Evolutionary conservation across 2,797 vertebrate species (phyloP), one percentile per base, ranked within the genome.

Genomic region (Coccyzus lansbergi): DNA sequence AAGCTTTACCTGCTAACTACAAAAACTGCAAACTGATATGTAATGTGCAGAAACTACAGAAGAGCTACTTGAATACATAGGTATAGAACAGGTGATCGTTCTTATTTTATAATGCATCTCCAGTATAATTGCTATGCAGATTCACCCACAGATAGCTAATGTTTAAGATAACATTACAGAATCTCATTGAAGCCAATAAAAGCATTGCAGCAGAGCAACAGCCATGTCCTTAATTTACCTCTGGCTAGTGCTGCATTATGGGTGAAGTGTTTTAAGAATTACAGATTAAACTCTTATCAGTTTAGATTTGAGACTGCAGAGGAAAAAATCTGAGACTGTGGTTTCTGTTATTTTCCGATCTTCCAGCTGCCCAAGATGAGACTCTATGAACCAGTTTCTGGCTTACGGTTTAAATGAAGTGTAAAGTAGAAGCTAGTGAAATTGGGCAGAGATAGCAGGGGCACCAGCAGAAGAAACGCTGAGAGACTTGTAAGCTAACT

Each of bases 71-170:
- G 21, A 86, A 76, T 53, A 58, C 0, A 1, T 0, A 82, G 34
- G 26, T 72, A 83, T 5, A 51, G 63, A 86, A 79, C 19, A 82
- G 56, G 44, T 80, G 71, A 83, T 13, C 53, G 46, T 52, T 84
- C 60, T 58, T 58, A 68, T 82, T 84, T 95, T 29, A 18, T 10
- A 85, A 74, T 38, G 2, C 22, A 79, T 46, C 48, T 92, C 33
- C 72, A 65, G 44, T 56, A 38, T 79, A 83, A 80, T 9, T 40
- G 46, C 72, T 90, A 48, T 16, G 86, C 20, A n/a, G 34, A 79
- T 56, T 92, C 34, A 65, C 21, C 52, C 72, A 95, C 51, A 90
- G 83, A 94, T 76, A 94, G n/a, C 86, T 86, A 86, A 56, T 96
- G 82, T 96, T 95, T 64, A 76, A 94, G 87, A 38, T 49, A 93